Evolutionary conservation across 2,888 invertebrate genomes (phyloP).

Genomic region (Nasonia oneida): DNA sequence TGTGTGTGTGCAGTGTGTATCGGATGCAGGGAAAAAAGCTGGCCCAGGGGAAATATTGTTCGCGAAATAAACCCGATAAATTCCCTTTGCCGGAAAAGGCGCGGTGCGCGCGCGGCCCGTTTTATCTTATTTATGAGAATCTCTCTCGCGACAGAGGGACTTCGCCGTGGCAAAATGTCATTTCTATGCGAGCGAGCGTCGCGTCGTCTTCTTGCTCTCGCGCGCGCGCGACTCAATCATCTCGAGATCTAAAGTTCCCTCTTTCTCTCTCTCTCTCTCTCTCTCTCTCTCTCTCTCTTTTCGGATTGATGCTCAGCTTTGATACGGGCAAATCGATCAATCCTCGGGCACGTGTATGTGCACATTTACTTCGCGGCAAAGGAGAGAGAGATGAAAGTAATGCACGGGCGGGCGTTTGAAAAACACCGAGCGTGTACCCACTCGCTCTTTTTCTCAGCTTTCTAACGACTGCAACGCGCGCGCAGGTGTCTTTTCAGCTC

Average conservation of each 20-base stretch:
- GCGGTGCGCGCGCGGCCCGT: neutral
- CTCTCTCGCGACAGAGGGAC: neutral
- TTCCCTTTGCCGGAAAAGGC: constrained; percentile 21
- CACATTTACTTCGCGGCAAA: neutral
- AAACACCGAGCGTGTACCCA: neutral
- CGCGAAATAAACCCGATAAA: constrained; percentile 51
- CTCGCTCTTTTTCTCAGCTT: neutral
- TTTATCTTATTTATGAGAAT: constrained; percentile 20
- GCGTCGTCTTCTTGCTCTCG: neutral
- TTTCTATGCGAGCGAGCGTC: constrained; percentile 43
- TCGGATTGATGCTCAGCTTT: constrained; percentile 51
- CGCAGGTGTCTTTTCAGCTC: neutral
- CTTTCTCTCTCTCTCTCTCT: neutral
- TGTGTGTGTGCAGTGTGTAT: neutral
- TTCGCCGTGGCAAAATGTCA: constrained; percentile 36
- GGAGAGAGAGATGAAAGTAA: constrained; percentile 32
- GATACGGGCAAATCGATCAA: constrained; percentile 9
- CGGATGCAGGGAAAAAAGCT: constrained; percentile 30
- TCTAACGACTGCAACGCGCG: too few relatives aligned
- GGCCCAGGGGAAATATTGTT: constrained; percentile 41
- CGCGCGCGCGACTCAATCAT: constrained; percentile 41
- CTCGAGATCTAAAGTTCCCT: constrained; percentile 48
- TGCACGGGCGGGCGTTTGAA: neutral
- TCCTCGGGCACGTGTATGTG: constrained; percentile 21
- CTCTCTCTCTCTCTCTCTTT: neutral